Evolutionary conservation across 2,888 invertebrate genomes (phyloP), one percentile per base, ranked within the genome.

Genomic region (Phortica okadai): DNA sequence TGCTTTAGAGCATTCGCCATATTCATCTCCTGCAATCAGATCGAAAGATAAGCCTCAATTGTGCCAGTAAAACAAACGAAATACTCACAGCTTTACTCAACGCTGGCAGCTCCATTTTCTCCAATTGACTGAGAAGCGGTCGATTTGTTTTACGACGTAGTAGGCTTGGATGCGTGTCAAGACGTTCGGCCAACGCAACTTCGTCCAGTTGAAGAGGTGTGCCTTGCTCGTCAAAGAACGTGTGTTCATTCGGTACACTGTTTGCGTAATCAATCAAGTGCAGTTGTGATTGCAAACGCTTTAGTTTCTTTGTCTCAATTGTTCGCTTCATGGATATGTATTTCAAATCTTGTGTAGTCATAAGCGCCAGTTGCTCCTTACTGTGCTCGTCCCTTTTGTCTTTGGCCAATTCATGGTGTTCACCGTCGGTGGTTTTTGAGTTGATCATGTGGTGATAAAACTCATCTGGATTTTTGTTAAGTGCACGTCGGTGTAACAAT

Each of bases 401-500:
- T 41, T 93, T 92, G 56, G 94, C 92, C 84, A 96, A 95, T 89
- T 95, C 95, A 85, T 95, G 95, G 76, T 92, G 92, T 84, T 93
- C 94, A 0, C 25, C 62, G 86, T 93, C 91, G 78, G 93, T 91
- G 0, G 96, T 92, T 91, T 95, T 94, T 0, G 98, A 96, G 90
- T 97, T 97, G 76, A 98, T 94, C 99, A 99, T 99, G 89, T 98
- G 98, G 92, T 97, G 97, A 91, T 99, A 97, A 92, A 99, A 99
- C 91, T 99, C 99, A 95, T 99, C 99, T 0, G 98, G 98, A 92
- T 99, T 99, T 90, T 95, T 97, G 89, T 98, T 96, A 33, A 97
- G 92, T 0, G 98, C 98, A 77, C 96, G 94, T 90, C 95, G 95
- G 76, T 95, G 94, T 74, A 99, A 91, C 44, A 96, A 90, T 89